Evolutionary conservation across 2,113 vertebrate species (phyloP), one percentile per base, ranked within the genome.

Genomic region (Aythya baeri): DNA sequence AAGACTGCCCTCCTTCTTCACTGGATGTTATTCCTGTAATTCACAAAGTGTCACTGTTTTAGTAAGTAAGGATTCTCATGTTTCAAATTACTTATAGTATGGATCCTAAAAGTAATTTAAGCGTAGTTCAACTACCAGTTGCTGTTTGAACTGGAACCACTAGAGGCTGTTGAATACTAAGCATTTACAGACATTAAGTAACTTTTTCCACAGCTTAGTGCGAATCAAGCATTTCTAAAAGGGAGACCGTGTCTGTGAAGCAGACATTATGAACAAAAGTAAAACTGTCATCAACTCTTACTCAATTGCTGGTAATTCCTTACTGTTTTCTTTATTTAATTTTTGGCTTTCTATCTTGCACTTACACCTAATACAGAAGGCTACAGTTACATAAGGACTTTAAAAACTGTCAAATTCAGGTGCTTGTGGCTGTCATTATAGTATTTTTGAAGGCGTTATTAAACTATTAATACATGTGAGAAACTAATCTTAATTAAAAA

Each of bases 111-210:
- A 74, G 0, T 26, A 75, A 5, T 27, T 41, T 38, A 21, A 57
- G 17, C 31, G 9, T 17, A 15, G 11, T 59, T 81, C 21, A 43
- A 7, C 5, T 54, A 2, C 23, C 7, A 11, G 21, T 80, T 91
- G 91, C 91, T 93, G 31, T 97, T 95, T 78, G 31, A 44, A 5
- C 16, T 13, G 80, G 41, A 85, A 36, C 97, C 98, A 93, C 97
- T 96, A 97, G 98, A 97, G 97, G 97, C 83, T 97, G 90, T 92
- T 46, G 41, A 67, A 94, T 57, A 50, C 96, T 93, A 93, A 93
- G 52, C 8, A 1, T 70, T 70, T 44, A 2, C 8, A 22, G 16
- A 17, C 7, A 5, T 1, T 78, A 17, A 29, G 36, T 7, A 43
- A 34, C 41, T 72, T 72, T 70, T 46, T 41, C 23, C 17, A 62